These are phyloP conservation scores for Microtus richardsoni DNA, from an alignment of 2,113 vertebrate species.

Conservation along the genomic window DNA sequence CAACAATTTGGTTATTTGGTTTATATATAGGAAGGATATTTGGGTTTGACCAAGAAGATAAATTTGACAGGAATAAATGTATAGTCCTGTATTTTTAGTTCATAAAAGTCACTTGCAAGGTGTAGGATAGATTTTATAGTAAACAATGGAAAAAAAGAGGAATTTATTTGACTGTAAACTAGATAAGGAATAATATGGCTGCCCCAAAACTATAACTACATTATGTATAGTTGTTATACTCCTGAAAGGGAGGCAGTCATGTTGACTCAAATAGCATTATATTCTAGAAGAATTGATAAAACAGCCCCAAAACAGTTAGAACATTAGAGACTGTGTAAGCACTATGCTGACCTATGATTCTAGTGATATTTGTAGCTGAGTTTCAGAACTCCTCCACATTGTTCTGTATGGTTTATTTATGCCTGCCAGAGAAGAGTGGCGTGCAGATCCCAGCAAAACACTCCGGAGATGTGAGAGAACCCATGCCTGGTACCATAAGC, in stretches of 20 bases:
- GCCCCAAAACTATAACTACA: background rate
- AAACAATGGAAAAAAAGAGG: background rate
- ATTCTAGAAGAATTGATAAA: background rate
- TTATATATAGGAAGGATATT: slow-evolving; percentile 60
- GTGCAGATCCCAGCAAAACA: background rate
- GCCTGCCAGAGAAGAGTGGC: background rate
- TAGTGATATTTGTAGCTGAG: background rate
- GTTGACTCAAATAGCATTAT: background rate
- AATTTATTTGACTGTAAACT: slow-evolving; percentile 62
- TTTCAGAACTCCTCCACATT: background rate
- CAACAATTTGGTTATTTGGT: slow-evolving; percentile 56
- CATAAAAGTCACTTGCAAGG: slow-evolving; percentile 45
- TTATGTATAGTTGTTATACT: background rate
- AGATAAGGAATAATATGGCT: slow-evolving; percentile 5
- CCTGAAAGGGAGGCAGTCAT: background rate
- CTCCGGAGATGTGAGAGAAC: background rate
- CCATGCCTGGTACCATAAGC: background rate
- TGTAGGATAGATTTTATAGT: slow-evolving; percentile 50
- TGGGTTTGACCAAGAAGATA: slow-evolving; percentile 58
- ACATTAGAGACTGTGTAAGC: background rate
- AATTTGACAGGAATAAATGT: slow-evolving; percentile 63
- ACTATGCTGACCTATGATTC: background rate
- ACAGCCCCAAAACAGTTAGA: background rate
- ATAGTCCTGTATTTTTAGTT: slow-evolving; percentile 44
- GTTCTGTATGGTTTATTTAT: background rate